Base-by-base conservation (phyloP, 2,888 invertebrate genomes). In the Nymphalis c-album region DNA sequence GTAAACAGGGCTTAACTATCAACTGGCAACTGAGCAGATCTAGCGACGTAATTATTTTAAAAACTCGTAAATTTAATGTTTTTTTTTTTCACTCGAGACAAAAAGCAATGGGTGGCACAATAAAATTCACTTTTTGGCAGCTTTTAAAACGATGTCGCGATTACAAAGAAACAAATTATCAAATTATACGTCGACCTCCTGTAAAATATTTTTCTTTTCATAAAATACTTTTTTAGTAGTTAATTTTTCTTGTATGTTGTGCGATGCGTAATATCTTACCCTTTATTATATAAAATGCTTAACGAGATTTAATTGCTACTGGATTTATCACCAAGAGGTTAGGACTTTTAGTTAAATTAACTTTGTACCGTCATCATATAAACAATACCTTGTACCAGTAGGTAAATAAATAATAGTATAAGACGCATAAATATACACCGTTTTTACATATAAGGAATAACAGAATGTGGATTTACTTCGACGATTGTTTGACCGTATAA, bases 11-110 rank as follows among this genome's bases (percentile, higher is more conserved):
- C 71, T 64, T 59, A 63, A 66, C 61, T 82, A 82, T 79, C 80
- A 88, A 22, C 88, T 89, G 86, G 86, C 87, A 86, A 80, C 80
- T 75, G 78, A 78, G 78, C 77, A 78, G 76, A 84, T 81, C 81
- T 82, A 79, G 70, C 72, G 72, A 79, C 77, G 83, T 83, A 84
- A 85, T 85, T 64, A 35, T 53, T 67, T 45, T 59, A 59, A 47
- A 40, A 84, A 85, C 82, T 80, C 78, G 81, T 81, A 67, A 61
- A 62, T 69, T 48, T 58, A 60, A 63, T n/a, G n/a, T n/a, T n/a
- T 71, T 51, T 13, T 40, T 26, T 40, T 67, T 46, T 60, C 46
- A n/a, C 40, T 35, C 51, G 18, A 48, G 60, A 62, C 62, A 69
- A 53, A 61, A 40, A 67, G 63, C 60, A 67, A 45, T 65, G 66